Conservation (phyloP, 1,140 invertebrate species). For the Leptinotarsa texana region DNA sequence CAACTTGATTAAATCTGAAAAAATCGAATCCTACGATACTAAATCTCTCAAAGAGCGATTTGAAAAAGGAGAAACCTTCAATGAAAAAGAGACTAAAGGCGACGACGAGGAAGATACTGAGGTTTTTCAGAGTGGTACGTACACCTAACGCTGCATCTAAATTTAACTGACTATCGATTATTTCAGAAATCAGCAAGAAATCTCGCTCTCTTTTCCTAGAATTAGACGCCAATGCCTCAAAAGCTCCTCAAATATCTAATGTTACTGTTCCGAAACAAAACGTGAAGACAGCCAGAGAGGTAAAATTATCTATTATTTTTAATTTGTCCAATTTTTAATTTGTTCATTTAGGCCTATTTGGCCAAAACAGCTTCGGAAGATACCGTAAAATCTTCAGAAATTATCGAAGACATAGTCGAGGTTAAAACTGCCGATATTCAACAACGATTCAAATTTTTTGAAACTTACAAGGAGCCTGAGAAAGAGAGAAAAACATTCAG, state of each 20-base stretch:
- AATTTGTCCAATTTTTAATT: not conserved
- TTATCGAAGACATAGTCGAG: constrained; percentile 73
- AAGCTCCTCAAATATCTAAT: constrained; percentile 55
- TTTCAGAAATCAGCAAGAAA: constrained; percentile 79
- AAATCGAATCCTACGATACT: constrained; percentile 64
- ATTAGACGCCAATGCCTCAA: constrained; percentile 71
- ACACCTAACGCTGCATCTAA: not conserved
- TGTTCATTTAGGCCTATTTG: constrained; percentile 58
- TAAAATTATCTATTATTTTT: constrained; percentile 34
- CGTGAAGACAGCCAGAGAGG: constrained; percentile 49
- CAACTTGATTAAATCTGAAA: constrained; percentile 48
- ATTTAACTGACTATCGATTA: constrained; percentile 23
- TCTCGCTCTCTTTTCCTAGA: constrained; percentile 84
- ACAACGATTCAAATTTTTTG: constrained; percentile 88
- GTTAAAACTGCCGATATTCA: constrained; percentile 81
- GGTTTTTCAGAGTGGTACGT: constrained; percentile 79
- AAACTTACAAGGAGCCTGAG: constrained; percentile 78
- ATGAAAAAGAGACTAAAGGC: constrained; percentile 62
- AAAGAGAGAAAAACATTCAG: constrained; percentile 75
- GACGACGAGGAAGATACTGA: constrained; percentile 72
- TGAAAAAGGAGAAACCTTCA: constrained; percentile 76
- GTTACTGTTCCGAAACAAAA: constrained; percentile 55
- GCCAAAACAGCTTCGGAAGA: constrained; percentile 67
- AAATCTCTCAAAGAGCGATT: constrained; percentile 79
- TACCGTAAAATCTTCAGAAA: constrained; percentile 66